Conservation (phyloP, 2,113 vertebrate species). For the Nyctibius bracteatus region DNA sequence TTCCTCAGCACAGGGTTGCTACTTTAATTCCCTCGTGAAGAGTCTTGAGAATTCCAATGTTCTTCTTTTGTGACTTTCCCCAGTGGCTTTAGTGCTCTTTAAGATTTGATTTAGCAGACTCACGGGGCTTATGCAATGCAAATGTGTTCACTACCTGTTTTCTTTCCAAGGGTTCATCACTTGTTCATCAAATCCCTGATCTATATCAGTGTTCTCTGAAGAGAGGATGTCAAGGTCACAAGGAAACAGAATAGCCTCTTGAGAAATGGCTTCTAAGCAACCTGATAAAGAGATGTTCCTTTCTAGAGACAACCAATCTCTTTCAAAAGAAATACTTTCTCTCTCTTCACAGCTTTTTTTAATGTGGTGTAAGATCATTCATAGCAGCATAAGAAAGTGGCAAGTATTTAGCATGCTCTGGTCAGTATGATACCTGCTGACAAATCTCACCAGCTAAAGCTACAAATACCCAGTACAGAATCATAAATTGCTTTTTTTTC, state of each 20-base stretch:
- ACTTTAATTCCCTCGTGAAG: not conserved
- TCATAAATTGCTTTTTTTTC: not conserved
- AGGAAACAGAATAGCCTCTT: not conserved
- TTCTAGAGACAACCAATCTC: not conserved
- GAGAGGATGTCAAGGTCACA: not conserved
- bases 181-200: not conserved
- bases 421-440: not conserved
- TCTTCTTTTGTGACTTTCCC: not conserved
- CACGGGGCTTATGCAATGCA: not conserved
- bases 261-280: not conserved
- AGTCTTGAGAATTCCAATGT: not conserved
- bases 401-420: not conserved
- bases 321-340: not conserved
- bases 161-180: not conserved
- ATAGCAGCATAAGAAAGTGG: not conserved
- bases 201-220: not conserved
- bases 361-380: not conserved
- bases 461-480: not conserved
- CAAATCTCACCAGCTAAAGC: not conserved
- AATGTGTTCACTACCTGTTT: not conserved
- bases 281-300: not conserved
- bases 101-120: not conserved
- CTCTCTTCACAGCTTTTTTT: not conserved
- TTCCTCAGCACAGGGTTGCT: not conserved
- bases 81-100: not conserved